A percentile compares a stretch with the other conserved stretches of the same genome.
Conservation (phyloP, 1,140 invertebrate species). For the Saccostrea cuccullata region DNA sequence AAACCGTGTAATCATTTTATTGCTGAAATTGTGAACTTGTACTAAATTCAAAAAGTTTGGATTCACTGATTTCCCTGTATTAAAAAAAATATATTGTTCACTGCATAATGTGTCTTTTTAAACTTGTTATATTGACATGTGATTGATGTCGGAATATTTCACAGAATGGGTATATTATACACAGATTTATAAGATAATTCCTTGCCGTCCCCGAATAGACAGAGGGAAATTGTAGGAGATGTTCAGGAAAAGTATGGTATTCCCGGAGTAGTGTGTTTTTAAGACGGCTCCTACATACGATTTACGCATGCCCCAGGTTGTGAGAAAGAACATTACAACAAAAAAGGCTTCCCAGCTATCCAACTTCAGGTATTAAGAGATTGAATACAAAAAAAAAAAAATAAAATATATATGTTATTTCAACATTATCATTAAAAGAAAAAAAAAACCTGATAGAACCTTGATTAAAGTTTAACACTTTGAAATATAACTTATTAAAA, state of each 20-base stretch:
- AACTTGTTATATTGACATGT: too few species aligned
- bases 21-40: neutral
- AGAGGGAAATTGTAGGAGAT: slow-evolving; percentile 13
- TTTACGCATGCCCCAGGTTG: slow-evolving; percentile 34
- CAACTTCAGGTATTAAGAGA: neutral
- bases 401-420: neutral
- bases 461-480: too few species aligned
- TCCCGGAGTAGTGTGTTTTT: slow-evolving; percentile 35
- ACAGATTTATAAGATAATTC: slow-evolving; percentile 20
- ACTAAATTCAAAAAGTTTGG: too few species aligned
- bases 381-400: neutral
- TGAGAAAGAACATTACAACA: slow-evolving; percentile 11
- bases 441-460: too few species aligned
- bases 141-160: too few species aligned
- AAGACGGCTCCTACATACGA: slow-evolving; percentile 49
- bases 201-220: slow-evolving; percentile 15
- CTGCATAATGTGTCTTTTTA: too few species aligned
- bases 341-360: slow-evolving; percentile 40
- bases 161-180: too few species aligned
- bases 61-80: too few species aligned
- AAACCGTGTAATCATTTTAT: neutral
- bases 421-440: neutral
- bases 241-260: slow-evolving; percentile 21
- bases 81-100: too few species aligned
- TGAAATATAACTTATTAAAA: too few species aligned